A percentile compares a stretch with the other conserved stretches of the same genome.
Conservation (phyloP, 2,888 invertebrate species). For the Brenthis daphne region DNA sequence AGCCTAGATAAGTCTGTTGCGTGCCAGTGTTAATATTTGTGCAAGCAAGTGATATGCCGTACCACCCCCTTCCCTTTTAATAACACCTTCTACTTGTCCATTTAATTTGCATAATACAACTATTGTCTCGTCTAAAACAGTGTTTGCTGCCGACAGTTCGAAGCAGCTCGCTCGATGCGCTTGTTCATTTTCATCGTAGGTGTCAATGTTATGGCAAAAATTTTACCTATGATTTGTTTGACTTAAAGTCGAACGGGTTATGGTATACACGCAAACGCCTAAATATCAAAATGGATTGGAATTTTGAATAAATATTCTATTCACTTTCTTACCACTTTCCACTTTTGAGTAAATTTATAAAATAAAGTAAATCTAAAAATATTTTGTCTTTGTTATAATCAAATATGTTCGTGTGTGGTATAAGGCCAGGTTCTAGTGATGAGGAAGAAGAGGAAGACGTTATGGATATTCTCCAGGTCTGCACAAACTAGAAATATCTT, state of each 20-base stretch:
- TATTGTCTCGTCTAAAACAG: conserved; percentile 56
- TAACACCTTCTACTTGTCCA: conserved; percentile 67
- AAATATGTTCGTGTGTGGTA: conserved; percentile 83
- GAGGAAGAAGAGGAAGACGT: conserved; percentile 84
- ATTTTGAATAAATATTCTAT: conserved; percentile 1
- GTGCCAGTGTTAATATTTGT: conserved; percentile 54
- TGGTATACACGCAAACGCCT: conserved; percentile 13
- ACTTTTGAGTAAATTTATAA: neutral
- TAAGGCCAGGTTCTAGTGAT: conserved; percentile 79
- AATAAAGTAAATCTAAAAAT: neutral
- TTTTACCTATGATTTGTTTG: conserved; percentile 14
- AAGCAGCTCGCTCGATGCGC: conserved; percentile 43
- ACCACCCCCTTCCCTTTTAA: conserved; percentile 66
- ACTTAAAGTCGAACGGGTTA: neutral
- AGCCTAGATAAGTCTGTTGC: conserved; percentile 49
- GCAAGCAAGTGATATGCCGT: conserved; percentile 60
- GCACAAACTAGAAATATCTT: neutral
- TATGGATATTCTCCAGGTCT: conserved; percentile 74
- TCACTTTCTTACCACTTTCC: neutral
- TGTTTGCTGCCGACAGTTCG: conserved; percentile 54
- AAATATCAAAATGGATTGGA: conserved; percentile 3
- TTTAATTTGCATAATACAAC: conserved; percentile 76
- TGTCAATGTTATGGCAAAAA: conserved; percentile 11
- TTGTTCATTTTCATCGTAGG: conserved; percentile 39
- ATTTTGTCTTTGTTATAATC: neutral